Evolutionary conservation across 2,113 vertebrate species (phyloP).

Genomic region (Lipophrys pholis): DNA sequence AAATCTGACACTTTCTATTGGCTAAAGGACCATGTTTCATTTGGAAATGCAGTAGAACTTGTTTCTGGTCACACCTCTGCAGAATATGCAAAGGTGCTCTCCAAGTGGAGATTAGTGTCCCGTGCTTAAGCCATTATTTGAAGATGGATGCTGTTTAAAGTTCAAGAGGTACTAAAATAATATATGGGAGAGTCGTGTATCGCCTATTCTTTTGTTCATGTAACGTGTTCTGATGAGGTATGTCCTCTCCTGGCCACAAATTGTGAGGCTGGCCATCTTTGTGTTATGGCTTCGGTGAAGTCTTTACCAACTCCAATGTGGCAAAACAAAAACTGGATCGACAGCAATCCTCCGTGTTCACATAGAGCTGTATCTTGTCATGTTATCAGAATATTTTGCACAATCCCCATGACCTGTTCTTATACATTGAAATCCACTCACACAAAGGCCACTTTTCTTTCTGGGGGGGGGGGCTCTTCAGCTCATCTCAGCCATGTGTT

Average conservation of each 20-base stretch:
- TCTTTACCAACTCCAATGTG: constrained; percentile 35
- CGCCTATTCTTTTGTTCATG: neutral
- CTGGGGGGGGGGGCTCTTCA: too few relatives aligned
- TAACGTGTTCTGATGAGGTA: neutral
- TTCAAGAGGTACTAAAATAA: constrained; percentile 27
- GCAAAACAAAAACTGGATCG: neutral
- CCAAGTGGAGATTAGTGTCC: neutral
- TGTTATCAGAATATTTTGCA: constrained; percentile 11
- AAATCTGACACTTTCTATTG: neutral
- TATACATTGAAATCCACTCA: neutral
- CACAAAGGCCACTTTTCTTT: neutral
- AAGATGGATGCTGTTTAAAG: constrained; percentile 9
- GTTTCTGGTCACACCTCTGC: neutral
- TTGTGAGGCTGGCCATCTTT: constrained; percentile 52
- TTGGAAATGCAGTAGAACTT: neutral
- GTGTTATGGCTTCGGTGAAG: constrained; percentile 83
- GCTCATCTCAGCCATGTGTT: neutral
- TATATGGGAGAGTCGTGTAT: constrained; percentile 15
- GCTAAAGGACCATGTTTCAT: too few relatives aligned
- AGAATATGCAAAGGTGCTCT: neutral
- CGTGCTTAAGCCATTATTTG: constrained; percentile 44
- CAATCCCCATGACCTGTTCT: constrained; percentile 13
- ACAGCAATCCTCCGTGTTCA: neutral
- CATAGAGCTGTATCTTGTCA: neutral
- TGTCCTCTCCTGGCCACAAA: constrained; percentile 43